Conservation (phyloP, 2,888 invertebrate species). For the Drosophila ustulata region DNA sequence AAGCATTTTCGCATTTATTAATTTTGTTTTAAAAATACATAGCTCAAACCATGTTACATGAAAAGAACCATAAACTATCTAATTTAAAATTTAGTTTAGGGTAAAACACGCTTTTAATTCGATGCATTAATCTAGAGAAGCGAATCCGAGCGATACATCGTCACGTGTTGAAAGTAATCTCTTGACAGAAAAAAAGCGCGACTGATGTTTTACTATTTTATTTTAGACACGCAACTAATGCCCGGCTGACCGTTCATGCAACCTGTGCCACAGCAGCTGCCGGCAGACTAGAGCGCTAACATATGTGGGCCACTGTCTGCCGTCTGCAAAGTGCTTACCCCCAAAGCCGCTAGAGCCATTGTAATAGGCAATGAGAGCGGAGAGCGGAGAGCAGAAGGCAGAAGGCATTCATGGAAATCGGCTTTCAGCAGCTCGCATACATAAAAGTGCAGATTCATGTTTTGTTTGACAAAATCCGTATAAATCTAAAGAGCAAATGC, state of each 20-base stretch:
- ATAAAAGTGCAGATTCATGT: constrained; percentile 84
- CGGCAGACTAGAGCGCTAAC: background rate
- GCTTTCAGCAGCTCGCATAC: constrained; percentile 64
- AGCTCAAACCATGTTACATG: too few relatives aligned
- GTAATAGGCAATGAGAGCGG: constrained; percentile 33
- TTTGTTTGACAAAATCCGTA: constrained; percentile 80
- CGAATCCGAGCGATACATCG: background rate
- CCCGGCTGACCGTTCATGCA: background rate
- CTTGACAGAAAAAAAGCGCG: background rate
- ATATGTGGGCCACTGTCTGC: constrained; percentile 12
- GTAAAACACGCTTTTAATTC: background rate
- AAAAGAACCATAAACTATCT: too few relatives aligned
- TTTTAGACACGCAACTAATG: constrained; percentile 1
- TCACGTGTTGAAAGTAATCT: background rate
- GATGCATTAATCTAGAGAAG: background rate
- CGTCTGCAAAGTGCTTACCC: constrained; percentile 33
- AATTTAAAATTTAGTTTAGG: background rate
- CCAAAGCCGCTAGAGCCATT: constrained; percentile 36
- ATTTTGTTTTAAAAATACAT: too few relatives aligned
- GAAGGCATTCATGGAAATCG: constrained; percentile 64
- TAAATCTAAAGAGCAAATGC: constrained; percentile 79
- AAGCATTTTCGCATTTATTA: too few relatives aligned
- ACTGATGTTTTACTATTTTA: background rate
- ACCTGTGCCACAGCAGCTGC: background rate
- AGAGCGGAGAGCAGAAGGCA: background rate